Percentiles rank a stretch among this genome's conserved stretches.
These are phyloP conservation scores for Epinephelus moara DNA, from an alignment of 2,113 vertebrate species.

Conservation along the genomic window DNA sequence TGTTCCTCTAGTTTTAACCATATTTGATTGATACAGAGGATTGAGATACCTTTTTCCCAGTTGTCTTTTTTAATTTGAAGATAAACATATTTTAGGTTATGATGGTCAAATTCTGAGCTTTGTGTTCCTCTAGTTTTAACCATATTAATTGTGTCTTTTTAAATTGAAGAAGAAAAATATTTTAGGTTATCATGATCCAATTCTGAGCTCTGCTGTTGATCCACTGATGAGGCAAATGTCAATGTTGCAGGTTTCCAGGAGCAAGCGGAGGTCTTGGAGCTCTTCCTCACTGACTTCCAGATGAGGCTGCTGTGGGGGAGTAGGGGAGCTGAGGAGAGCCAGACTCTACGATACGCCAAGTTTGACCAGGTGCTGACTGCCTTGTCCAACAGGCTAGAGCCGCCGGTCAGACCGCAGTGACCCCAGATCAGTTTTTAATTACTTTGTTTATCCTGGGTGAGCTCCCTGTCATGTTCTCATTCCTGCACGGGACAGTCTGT, in stretches of 20 bases:
- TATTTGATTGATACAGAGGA: neutral
- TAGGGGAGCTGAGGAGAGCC: slow-evolving; percentile 89
- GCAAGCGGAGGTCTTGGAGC: slow-evolving; percentile 87
- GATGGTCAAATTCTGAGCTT: no score
- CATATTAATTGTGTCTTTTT: no score
- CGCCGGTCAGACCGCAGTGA: slow-evolving; percentile 77
- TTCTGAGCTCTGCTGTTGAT: neutral
- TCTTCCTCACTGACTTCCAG: slow-evolving; percentile 96
- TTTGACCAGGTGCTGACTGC: slow-evolving; percentile 94
- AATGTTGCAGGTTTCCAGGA: slow-evolving; percentile 88
- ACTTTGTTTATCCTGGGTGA: neutral
- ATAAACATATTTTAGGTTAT: no score
- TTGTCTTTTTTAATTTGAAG: no score
- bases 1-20: no score
- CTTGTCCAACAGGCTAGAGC: slow-evolving; percentile 93
- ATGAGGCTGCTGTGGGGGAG: slow-evolving; percentile 96
- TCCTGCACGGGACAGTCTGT: neutral
- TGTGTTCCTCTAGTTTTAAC: no score
- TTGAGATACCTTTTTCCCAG: neutral
- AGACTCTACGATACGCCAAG: slow-evolving; percentile 90
- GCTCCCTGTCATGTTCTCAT: neutral
- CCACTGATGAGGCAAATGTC: neutral
- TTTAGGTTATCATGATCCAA: neutral
- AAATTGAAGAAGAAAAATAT: neutral
- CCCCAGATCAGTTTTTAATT: neutral